Percentiles rank a stretch among this genome's conserved stretches.
Conservation (phyloP, 1,140 invertebrate genomes). For the Ridgeia piscesae region DNA sequence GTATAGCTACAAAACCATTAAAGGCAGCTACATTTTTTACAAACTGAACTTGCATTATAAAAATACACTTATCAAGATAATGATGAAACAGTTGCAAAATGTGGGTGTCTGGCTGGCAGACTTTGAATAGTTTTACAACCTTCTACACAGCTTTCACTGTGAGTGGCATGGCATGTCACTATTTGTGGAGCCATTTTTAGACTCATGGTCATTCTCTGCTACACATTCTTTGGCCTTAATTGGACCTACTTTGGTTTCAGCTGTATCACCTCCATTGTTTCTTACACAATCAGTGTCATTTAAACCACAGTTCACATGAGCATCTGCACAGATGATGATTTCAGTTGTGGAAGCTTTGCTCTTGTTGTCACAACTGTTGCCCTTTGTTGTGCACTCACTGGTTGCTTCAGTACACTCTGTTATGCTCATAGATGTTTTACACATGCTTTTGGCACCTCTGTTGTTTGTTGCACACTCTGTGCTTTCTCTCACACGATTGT, state of each 20-base stretch:
- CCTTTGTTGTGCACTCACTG: background rate
- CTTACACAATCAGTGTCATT: background rate
- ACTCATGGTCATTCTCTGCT: background rate
- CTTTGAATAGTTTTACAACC: background rate
- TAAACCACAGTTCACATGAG: background rate
- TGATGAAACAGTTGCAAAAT: background rate
- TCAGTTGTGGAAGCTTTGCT: background rate
- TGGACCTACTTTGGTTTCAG: background rate
- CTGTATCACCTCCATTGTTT: background rate
- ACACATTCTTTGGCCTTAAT: background rate
- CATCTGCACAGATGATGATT: background rate
- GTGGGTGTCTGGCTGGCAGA: background rate
- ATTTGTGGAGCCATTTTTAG: background rate
- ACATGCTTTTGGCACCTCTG: too few species aligned
- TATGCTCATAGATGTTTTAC: background rate
- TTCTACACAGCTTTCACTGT: background rate
- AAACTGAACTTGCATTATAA: background rate
- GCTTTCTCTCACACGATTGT: background rate
- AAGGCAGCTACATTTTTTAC: background rate
- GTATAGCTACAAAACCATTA: background rate
- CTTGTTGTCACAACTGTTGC: background rate
- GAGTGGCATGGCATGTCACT: background rate
- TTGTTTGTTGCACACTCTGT: background rate
- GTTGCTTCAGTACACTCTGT: background rate
- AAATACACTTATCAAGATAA: background rate